Conservation (phyloP, 2,888 invertebrate genomes). For the Lepeophtheirus nordmannii region DNA sequence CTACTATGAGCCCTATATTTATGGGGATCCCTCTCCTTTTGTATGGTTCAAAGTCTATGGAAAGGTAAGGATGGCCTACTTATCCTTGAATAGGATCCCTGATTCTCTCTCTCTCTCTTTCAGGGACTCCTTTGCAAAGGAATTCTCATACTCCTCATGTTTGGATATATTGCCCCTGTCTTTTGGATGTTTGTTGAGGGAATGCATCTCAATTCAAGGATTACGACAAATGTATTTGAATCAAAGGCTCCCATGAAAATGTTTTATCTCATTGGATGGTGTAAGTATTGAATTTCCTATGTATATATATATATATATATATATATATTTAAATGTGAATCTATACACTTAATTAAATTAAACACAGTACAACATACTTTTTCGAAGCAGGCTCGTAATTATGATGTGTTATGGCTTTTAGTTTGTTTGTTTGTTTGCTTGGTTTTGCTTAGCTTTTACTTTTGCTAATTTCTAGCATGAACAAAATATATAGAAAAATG, state of each 20-base stretch:
- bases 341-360: too few relatives aligned
- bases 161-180: constrained; percentile 41
- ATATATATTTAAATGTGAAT: too few relatives aligned
- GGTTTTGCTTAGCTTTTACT: constrained; percentile 13
- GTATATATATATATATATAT: background rate
- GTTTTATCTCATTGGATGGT: constrained; percentile 43
- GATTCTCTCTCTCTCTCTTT: constrained; percentile 16
- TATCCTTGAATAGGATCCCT: background rate
- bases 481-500: too few relatives aligned
- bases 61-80: background rate
- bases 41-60: constrained; percentile 35
- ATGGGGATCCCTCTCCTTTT: constrained; percentile 30
- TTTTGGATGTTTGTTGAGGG: constrained; percentile 47
- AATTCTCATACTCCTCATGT: constrained; percentile 38
- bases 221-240: constrained; percentile 43
- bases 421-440: too few relatives aligned
- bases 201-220: constrained; percentile 36
- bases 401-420: background rate
- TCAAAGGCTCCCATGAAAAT: constrained; percentile 40
- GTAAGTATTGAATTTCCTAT: constrained; percentile 32
- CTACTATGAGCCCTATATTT: constrained; percentile 36
- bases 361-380: too few relatives aligned
- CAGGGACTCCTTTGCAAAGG: constrained; percentile 19
- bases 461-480: background rate
- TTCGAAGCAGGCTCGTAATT: too few relatives aligned